Evolutionary conservation across 2,888 invertebrate genomes (phyloP).

Genomic region (Nomada ferruginata): DNA sequence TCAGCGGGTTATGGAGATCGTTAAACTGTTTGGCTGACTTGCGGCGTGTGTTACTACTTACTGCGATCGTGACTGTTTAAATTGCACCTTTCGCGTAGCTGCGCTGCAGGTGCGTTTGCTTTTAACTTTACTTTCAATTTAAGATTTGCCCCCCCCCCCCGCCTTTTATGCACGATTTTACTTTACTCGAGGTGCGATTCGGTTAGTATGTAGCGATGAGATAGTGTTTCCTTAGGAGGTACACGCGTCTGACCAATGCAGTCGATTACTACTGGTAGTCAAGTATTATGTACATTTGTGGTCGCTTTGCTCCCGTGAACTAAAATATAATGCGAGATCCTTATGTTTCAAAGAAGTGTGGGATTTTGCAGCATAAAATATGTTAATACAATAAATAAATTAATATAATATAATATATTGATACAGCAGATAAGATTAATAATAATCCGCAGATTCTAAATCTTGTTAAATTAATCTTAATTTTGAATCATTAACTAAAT

Average conservation of each 20-base stretch:
- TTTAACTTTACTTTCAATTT: constrained; percentile 6
- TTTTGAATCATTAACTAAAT: no score
- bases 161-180: no score
- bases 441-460: no score
- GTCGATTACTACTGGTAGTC: not conserved
- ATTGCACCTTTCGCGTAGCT: not conserved
- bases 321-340: no score
- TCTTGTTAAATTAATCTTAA: no score
- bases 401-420: no score
- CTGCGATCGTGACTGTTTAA: constrained; percentile 37
- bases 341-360: no score
- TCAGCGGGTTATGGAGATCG: constrained; percentile 43
- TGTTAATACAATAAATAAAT: no score
- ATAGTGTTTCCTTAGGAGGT: not conserved
- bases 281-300: no score
- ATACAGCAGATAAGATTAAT: no score
- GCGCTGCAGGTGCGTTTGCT: not conserved
- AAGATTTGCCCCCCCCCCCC: not conserved
- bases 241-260: not conserved
- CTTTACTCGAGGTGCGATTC: not conserved
- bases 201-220: not conserved
- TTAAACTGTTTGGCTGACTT: constrained; percentile 59
- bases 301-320: no score
- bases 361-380: no score
- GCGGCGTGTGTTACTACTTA: constrained; percentile 38